Evolutionary conservation across 2,113 vertebrate species (phyloP).

Genomic region (Channa argus): DNA sequence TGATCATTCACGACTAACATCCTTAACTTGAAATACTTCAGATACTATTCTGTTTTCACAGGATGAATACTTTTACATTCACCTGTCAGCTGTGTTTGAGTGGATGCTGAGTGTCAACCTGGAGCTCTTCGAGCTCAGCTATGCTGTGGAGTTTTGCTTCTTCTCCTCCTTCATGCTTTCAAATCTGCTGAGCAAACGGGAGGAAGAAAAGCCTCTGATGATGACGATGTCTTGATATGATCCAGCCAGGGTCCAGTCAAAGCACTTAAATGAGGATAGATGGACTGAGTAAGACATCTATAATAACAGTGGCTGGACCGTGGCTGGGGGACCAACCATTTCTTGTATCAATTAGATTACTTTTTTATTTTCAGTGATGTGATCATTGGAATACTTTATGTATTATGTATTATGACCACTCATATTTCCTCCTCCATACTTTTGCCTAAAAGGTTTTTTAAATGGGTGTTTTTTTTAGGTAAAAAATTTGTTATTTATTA

Average conservation of each 20-base stretch:
- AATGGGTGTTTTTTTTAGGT: not conserved
- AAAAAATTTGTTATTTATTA: slow-evolving; percentile 41
- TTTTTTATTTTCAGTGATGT: not conserved
- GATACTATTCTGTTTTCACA: slow-evolving; percentile 77
- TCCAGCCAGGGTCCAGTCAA: slow-evolving; percentile 35
- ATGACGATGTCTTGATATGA: slow-evolving; percentile 70
- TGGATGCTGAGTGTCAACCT: slow-evolving; percentile 83
- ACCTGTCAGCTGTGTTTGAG: slow-evolving; percentile 82
- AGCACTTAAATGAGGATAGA: not conserved
- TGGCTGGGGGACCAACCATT: slow-evolving; percentile 25
- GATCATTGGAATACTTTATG: slow-evolving; percentile 1
- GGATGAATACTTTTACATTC: slow-evolving; percentile 50
- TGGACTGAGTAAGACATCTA: slow-evolving; percentile 20
- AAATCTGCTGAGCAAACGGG: slow-evolving; percentile 71
- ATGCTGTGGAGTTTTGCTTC: slow-evolving; percentile 76
- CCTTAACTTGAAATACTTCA: slow-evolving; percentile 60
- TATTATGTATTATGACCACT: not conserved
- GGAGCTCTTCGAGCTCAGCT: slow-evolving; percentile 84
- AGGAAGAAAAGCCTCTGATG: slow-evolving; percentile 80
- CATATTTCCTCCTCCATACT: not conserved
- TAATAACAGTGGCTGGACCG: slow-evolving; percentile 35
- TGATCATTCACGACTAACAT: not conserved
- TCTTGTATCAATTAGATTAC: not conserved
- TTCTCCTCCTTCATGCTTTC: slow-evolving; percentile 84
- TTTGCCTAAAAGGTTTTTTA: not conserved